Conservation (phyloP, 2,797 vertebrate species). For the Tangara arthus region DNA sequence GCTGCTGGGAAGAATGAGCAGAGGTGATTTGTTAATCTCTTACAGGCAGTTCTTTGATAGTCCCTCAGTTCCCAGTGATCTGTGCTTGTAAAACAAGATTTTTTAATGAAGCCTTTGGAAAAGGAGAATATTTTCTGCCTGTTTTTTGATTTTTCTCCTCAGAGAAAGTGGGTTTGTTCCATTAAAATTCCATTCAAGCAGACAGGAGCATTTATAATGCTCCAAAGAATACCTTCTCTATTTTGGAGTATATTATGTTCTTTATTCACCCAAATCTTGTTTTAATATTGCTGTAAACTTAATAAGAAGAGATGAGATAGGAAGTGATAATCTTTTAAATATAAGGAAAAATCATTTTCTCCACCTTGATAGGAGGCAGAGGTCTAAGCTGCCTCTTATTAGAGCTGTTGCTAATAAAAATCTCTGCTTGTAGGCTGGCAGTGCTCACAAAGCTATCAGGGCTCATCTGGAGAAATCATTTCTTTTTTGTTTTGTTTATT, state of each 20-base stretch:
- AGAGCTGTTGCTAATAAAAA: constrained; percentile 61
- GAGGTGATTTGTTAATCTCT: background rate
- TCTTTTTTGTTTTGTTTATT: constrained; percentile 35
- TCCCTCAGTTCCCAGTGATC: background rate
- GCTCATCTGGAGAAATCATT: constrained; percentile 52
- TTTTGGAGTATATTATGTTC: constrained; percentile 65
- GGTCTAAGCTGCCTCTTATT: constrained; percentile 65
- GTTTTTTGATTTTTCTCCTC: background rate
- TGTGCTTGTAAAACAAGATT: background rate
- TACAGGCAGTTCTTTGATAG: background rate
- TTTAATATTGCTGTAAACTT: constrained; percentile 72
- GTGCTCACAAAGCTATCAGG: constrained; percentile 62
- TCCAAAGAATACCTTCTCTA: constrained; percentile 50
- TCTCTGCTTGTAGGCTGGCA: constrained; percentile 44
- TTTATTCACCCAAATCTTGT: constrained; percentile 72
- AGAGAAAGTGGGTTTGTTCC: constrained; percentile 24
- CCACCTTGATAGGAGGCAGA: constrained; percentile 45
- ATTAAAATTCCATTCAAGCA: constrained; percentile 66
- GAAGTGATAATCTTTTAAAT: constrained; percentile 65
- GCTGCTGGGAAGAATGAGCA: background rate
- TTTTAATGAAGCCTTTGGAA: constrained; percentile 18
- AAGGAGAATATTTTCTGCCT: constrained; percentile 20
- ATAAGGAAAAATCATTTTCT: constrained; percentile 65
- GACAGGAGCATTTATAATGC: constrained; percentile 50
- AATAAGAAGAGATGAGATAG: constrained; percentile 70